Percentiles rank a stretch among this genome's conserved stretches.
Conservation (phyloP, 2,888 invertebrate genomes). For the Allygus modestus region DNA sequence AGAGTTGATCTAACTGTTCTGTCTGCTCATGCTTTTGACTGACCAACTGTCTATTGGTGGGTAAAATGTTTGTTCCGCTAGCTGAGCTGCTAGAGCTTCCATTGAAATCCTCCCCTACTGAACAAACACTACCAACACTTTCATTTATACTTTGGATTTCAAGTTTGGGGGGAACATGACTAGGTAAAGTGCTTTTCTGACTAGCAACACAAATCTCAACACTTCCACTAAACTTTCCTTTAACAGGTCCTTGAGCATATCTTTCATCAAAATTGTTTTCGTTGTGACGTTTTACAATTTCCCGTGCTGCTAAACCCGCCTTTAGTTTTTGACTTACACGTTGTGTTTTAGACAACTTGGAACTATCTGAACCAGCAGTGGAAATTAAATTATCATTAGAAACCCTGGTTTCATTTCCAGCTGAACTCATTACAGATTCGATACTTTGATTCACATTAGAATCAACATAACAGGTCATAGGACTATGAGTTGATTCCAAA, state of each 20-base stretch:
- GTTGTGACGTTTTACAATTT: background rate
- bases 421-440: background rate
- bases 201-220: background rate
- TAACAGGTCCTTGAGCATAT: background rate
- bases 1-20: too few species aligned
- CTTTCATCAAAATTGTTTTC: background rate
- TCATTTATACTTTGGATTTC: background rate
- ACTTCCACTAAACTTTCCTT: background rate
- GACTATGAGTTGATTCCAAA: background rate
- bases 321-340: conserved; percentile 7
- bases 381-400: background rate
- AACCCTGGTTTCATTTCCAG: background rate
- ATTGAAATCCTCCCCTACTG: background rate
- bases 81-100: background rate
- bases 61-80: background rate
- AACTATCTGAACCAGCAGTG: background rate
- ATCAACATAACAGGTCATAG: background rate
- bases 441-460: background rate
- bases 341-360: conserved; percentile 2
- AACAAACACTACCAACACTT: background rate
- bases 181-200: background rate
- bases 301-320: background rate
- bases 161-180: background rate
- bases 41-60: too few species aligned
- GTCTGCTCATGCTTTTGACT: too few species aligned